Base-by-base conservation (phyloP, 2,113 vertebrate genomes). In the Cebus imitator region DNA sequence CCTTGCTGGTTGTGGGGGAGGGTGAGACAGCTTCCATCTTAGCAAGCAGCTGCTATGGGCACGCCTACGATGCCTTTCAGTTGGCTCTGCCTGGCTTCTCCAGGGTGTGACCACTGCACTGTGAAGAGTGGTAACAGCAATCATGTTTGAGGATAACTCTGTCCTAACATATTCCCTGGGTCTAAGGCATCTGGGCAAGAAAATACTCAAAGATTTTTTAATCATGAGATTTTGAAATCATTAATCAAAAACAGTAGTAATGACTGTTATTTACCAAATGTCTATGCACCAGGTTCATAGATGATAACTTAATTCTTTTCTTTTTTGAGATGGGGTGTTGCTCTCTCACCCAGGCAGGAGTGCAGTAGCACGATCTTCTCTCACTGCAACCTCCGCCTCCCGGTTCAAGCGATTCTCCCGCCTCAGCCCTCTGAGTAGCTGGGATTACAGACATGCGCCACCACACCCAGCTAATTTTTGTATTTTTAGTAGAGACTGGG, bases 1-100 rank as follows among this genome's bases (percentile, higher is more conserved):
- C 16, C 30, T n/a, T 6, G 32, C 78, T 43, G 82, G 21, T 23
- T 10, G 25, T 52, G 21, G 32, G 48, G 11, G 88, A 7, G 16
- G 0, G n/a, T 2, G 30, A 52, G 35, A 37, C 7, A 35, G 75
- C 5, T 30, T 32, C 20, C 30, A 21, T 35, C 12, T 64, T 32
- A 5, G 12, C 27, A 25, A 37, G 37, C 23, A 48, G 73, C n/a
- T 23, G 80, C 25, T 17, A 1, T 0, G 0, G 2, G 0, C 57
- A 2, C 0, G 30, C 2, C 23, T 0, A 0, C 0, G 40, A 66
- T 2, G 58, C 52, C 45, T 68, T 37, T 4, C 40, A 2, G 21
- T 25, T 7, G 35, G 27, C n/a, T 50, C 66, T 13, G 9, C 58
- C 81, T 17, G 50, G 58, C 58, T 45, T 27, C 61, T 32, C 30